Conservation (phyloP, 2,113 vertebrate genomes). For the Speoplatyrhinus poulsoni region DNA sequence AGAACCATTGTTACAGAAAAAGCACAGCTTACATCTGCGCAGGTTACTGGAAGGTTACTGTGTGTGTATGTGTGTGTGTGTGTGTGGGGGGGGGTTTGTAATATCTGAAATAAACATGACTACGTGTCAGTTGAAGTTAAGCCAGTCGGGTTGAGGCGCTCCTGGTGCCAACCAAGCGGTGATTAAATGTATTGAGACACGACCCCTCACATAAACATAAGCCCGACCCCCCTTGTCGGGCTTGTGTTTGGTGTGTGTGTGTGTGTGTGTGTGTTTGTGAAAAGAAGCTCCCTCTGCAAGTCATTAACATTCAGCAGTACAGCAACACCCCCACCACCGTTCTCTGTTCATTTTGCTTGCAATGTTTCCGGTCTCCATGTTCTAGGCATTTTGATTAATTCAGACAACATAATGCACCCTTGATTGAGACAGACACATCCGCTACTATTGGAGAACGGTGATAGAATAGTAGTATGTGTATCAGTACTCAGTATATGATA, state of each 20-base stretch:
- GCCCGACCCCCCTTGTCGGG: too few relatives aligned
- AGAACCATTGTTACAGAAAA: constrained; percentile 77
- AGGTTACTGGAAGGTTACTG: constrained; percentile 51
- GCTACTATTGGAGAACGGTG: too few relatives aligned
- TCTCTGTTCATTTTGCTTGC: constrained; percentile 46
- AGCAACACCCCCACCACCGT: constrained; percentile 41
- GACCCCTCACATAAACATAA: neutral
- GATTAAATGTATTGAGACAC: neutral
- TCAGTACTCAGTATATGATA: too few relatives aligned
- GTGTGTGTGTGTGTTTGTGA: neutral
- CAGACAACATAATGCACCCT: constrained; percentile 71
- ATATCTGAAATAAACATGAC: constrained; percentile 70
- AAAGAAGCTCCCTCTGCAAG: constrained; percentile 76
- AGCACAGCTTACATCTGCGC: constrained; percentile 66
- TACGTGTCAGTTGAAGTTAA: constrained; percentile 79
- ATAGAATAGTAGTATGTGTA: too few relatives aligned
- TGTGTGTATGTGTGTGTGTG: constrained; percentile 45
- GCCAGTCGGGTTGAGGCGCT: constrained; percentile 50
- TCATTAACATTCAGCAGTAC: constrained; percentile 80
- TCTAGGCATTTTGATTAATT: constrained; percentile 81
- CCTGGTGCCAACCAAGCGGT: neutral
- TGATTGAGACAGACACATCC: constrained; percentile 64
- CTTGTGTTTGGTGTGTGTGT: too few relatives aligned
- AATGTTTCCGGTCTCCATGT: neutral
- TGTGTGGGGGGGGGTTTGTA: constrained; percentile 55